A percentile compares a stretch with the other conserved stretches of the same genome.
phyloP scores from a whole-genome alignment of 2,888 invertebrate species.

The Gryllus longicercus region DNA sequence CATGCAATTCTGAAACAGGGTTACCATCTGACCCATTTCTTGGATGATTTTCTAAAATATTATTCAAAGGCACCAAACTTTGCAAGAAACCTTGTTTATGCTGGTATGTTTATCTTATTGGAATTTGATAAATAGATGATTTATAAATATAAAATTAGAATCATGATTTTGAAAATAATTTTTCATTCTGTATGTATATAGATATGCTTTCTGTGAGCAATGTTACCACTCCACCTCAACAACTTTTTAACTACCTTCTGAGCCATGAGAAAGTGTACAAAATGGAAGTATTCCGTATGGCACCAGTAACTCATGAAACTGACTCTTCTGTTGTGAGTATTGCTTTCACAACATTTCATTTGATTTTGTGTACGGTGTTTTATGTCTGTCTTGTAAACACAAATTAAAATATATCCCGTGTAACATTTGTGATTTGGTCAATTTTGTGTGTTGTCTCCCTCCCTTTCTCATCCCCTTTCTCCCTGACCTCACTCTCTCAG shows the following conservation, averaged over 20 bases:
- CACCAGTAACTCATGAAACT: conserved; percentile 42
- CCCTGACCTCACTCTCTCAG: too few species aligned
- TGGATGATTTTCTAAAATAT: conserved; percentile 72
- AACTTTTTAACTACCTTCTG: conserved; percentile 67
- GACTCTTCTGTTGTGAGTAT: conserved; percentile 36
- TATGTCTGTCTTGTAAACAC: too few species aligned
- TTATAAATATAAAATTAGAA: too few species aligned
- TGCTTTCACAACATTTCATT: background rate
- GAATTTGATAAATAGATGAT: background rate
- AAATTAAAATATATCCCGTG: too few species aligned
- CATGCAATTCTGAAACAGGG: conserved; percentile 54
- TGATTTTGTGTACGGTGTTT: too few species aligned
- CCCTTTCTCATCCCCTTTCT: too few species aligned
- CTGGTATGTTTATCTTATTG: conserved; percentile 51
- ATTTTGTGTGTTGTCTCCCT: too few species aligned
- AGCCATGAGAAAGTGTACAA: conserved; percentile 63
- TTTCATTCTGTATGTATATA: conserved; percentile 41
- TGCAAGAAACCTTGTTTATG: conserved; percentile 67
- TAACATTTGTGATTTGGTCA: too few species aligned
- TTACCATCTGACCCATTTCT: conserved; percentile 68
- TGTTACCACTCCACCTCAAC: conserved; percentile 60
- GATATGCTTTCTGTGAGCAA: conserved; percentile 57
- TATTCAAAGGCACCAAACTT: conserved; percentile 74
- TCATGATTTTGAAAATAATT: too few species aligned
- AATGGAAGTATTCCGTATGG: conserved; percentile 65